Conservation (phyloP, 2,113 vertebrate genomes). For the Daboia siamensis region DNA sequence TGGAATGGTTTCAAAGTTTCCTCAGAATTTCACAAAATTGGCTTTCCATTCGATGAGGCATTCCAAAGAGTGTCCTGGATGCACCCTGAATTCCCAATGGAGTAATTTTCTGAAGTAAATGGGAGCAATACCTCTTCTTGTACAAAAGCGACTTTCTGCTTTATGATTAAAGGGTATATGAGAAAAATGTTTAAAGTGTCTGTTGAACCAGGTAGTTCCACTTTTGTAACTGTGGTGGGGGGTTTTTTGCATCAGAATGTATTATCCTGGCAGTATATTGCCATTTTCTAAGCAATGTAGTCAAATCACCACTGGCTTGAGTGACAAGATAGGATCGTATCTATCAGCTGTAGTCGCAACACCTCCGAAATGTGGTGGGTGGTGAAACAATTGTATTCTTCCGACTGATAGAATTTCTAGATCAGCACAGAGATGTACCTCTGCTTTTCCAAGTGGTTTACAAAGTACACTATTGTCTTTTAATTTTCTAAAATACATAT, state of each 20-base stretch:
- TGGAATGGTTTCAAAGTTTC: neutral
- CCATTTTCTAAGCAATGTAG: slow-evolving; percentile 32
- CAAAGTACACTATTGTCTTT: neutral
- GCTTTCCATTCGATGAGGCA: neutral
- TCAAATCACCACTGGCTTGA: slow-evolving; percentile 42
- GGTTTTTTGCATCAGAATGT: slow-evolving; percentile 6
- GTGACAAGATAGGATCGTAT: slow-evolving; percentile 45
- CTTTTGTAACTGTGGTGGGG: neutral
- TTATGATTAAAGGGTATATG: slow-evolving; percentile 41
- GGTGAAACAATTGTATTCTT: slow-evolving; percentile 15
- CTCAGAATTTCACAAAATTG: neutral
- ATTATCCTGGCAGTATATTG: slow-evolving; percentile 16
- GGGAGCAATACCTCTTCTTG: neutral
- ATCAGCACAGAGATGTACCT: slow-evolving; percentile 19
- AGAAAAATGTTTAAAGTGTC: slow-evolving; percentile 26
- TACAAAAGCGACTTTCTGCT: slow-evolving; percentile 27
- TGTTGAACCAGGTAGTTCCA: slow-evolving; percentile 34
- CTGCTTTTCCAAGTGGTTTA: slow-evolving; percentile 1
- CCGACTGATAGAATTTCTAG: slow-evolving; percentile 17
- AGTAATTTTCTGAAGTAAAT: neutral
- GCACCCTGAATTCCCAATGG: neutral
- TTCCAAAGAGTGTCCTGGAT: neutral
- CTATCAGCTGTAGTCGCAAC: slow-evolving; percentile 10
- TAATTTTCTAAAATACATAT: neutral
- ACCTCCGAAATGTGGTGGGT: slow-evolving; percentile 23